Percentiles rank a stretch among this genome's conserved stretches.
Evolutionary conservation across 2,797 vertebrate species (phyloP).

Genomic region (Gorsachius magnificus): DNA sequence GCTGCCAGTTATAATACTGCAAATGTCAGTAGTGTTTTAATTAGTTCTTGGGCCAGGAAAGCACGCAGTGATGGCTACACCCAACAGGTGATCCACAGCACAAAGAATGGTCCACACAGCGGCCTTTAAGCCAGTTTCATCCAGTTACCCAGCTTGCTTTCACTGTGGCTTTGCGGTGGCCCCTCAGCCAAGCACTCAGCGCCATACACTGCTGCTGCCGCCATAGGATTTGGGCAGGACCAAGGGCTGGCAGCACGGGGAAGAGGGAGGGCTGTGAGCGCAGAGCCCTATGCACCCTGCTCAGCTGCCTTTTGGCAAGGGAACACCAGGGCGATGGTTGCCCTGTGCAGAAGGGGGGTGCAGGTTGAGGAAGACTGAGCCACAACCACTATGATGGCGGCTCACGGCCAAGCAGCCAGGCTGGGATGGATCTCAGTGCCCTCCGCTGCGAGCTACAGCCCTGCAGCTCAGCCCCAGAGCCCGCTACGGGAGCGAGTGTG

Average conservation of each 20-base stretch:
- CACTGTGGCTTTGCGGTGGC: not conserved
- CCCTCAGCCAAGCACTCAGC: not conserved
- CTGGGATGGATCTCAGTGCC: not conserved
- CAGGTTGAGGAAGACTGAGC: not conserved
- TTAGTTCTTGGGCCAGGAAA: not conserved
- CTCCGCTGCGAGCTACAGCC: not conserved
- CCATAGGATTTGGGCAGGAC: fast-evolving
- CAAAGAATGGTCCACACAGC: not conserved
- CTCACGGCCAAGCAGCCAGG: not conserved
- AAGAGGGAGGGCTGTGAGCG: not conserved
- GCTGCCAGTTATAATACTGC: not conserved
- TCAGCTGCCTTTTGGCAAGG: not conserved
- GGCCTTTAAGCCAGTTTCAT: not conserved
- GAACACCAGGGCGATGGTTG: not conserved
- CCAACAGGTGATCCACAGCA: not conserved
- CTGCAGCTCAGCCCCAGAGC: not conserved
- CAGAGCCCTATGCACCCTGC: not conserved
- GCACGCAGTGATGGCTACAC: not conserved
- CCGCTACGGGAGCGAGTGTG: fast-evolving
- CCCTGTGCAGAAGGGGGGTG: not conserved
- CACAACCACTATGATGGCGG: fast-evolving
- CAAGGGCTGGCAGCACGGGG: fast-evolving
- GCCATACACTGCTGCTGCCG: fast-evolving
- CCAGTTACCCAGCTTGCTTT: not conserved
- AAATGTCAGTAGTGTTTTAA: not conserved